Conservation (phyloP, 1,140 invertebrate species). For the Leptoteleia sp. region DNA sequence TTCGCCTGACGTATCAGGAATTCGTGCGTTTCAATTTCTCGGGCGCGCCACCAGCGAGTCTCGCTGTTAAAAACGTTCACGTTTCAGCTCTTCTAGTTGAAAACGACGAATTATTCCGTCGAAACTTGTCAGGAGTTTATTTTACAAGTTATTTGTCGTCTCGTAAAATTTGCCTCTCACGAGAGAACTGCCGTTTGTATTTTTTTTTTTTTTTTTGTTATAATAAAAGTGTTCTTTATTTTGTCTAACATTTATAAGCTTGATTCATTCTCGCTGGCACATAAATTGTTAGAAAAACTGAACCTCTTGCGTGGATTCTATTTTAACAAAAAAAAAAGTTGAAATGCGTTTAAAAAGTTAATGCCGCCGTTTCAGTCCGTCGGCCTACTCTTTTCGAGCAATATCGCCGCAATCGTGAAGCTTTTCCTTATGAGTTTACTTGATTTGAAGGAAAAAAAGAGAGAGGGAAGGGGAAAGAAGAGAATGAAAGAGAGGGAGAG, state of each 20-base stretch:
- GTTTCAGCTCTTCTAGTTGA: no score
- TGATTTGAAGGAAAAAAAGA: constrained; percentile 14
- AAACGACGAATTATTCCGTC: no score
- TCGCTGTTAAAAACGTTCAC: no score
- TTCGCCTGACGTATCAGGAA: constrained; percentile 40
- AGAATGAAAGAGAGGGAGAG: no score
- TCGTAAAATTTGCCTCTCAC: no score
- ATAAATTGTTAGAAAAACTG: constrained; percentile 35
- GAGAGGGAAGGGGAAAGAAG: no score
- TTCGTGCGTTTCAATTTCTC: constrained; percentile 31
- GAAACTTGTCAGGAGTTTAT: no score
- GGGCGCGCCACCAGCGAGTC: no score
- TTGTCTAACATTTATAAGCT: constrained; percentile 29
- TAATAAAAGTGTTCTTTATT: constrained; percentile 22
- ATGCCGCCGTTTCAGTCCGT: constrained; percentile 36
- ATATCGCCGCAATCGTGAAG: constrained; percentile 15
- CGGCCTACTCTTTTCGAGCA: constrained; percentile 32
- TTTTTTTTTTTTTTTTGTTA: no score
- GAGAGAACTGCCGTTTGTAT: no score
- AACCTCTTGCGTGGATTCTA: constrained; percentile 31
- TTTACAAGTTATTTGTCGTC: no score
- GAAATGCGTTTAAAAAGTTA: constrained; percentile 16
- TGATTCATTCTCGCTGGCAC: constrained; percentile 20
- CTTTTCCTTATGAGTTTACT: constrained; percentile 38
- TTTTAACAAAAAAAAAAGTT: constrained; percentile 33